These are phyloP conservation scores for Mythimna loreyi DNA, from an alignment of 2,888 invertebrate species.

Conservation along the genomic window DNA sequence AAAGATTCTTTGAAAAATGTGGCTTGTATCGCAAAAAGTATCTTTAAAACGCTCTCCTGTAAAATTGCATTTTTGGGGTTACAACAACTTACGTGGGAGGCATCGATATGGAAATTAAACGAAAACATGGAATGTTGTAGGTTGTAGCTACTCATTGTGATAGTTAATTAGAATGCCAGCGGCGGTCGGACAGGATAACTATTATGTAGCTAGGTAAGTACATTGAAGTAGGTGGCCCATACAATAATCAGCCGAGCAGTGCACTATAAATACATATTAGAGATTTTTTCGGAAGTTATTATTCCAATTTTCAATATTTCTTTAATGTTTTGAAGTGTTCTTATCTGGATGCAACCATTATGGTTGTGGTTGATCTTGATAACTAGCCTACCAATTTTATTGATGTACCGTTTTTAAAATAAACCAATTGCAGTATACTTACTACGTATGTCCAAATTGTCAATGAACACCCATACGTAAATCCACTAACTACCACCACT, in stretches of 20 bases:
- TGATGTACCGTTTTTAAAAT: not conserved
- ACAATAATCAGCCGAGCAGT: not conserved
- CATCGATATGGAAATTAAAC: slow-evolving; percentile 23
- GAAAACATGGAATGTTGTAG: slow-evolving; percentile 24
- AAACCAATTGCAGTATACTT: not conserved
- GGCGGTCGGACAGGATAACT: slow-evolving; percentile 16
- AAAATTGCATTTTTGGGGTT: no score
- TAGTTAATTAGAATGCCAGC: slow-evolving; percentile 33
- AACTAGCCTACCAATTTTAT: no score
- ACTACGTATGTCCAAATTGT: not conserved
- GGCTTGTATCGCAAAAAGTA: no score
- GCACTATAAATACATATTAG: not conserved
- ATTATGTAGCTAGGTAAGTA: not conserved
- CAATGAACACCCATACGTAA: not conserved
- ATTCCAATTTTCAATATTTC: not conserved
- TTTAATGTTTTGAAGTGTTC: not conserved
- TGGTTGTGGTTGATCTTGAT: no score
- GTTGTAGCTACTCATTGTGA: slow-evolving; percentile 4
- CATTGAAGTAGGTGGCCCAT: no score
- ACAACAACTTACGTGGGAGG: no score
- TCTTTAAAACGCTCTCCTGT: no score
- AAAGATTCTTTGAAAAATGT: no score
- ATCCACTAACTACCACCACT: not conserved
- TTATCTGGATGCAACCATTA: not conserved
- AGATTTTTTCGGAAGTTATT: not conserved